phyloP scores from a whole-genome alignment of 2,888 invertebrate genomes.

The Allolobophora icterica region DNA sequence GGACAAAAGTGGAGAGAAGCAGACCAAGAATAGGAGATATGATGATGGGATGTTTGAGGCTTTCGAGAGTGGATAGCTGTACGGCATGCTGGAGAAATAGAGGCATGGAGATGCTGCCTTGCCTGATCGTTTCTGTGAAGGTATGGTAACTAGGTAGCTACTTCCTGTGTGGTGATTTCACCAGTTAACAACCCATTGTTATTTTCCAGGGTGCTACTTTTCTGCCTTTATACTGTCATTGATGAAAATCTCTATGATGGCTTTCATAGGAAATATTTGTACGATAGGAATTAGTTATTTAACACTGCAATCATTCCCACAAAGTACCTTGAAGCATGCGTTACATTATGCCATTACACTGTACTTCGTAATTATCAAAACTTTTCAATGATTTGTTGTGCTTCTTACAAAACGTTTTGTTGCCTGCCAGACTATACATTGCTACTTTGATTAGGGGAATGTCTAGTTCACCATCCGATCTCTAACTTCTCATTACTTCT shows the following conservation, averaged over 20 bases:
- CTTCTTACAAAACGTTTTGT: background rate
- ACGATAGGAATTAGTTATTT: background rate
- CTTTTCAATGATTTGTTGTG: background rate
- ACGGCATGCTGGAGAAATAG: too few species aligned
- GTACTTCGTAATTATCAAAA: background rate
- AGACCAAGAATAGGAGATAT: too few species aligned
- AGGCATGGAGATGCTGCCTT: background rate
- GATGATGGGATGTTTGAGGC: too few species aligned
- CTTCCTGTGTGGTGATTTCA: background rate
- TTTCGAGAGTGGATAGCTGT: too few species aligned
- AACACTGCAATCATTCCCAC: background rate
- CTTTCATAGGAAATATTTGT: conserved; percentile 8
- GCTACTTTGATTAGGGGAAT: too few species aligned
- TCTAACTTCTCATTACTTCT: too few species aligned
- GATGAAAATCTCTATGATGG: background rate
- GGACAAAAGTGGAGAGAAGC: too few species aligned
- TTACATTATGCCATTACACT: background rate
- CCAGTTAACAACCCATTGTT: background rate
- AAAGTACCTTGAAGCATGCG: background rate
- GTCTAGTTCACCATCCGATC: too few species aligned
- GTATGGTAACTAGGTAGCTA: background rate
- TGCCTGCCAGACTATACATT: background rate
- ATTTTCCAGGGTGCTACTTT: background rate
- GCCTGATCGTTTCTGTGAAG: background rate
- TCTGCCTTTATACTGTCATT: background rate